Percentiles rank a stretch among this genome's conserved stretches.
phyloP scores from a whole-genome alignment of 2,888 invertebrate species.

The Sphecodes monilicornis region DNA sequence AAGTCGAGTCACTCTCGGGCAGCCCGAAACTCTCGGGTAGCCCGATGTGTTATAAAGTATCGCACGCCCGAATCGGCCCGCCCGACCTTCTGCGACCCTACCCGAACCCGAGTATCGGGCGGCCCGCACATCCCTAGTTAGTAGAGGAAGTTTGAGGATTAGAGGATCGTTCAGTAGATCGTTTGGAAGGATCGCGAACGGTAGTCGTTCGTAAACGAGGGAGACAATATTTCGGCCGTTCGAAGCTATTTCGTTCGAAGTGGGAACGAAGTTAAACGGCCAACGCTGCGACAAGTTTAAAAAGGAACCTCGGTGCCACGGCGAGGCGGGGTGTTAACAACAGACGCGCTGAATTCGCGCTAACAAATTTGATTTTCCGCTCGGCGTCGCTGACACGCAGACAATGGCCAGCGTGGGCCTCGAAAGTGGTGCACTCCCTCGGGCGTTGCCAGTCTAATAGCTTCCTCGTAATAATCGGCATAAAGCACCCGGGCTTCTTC shows the following conservation, averaged over 20 bases:
- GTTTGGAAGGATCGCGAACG: background rate
- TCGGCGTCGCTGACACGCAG: slow-evolving; percentile 29
- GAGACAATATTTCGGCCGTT: background rate
- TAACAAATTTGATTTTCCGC: slow-evolving; percentile 49
- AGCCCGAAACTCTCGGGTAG: too few relatives aligned
- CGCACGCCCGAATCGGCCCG: too few relatives aligned
- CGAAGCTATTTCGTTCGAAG: background rate
- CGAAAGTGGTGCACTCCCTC: slow-evolving; percentile 34
- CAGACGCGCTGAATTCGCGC: slow-evolving; percentile 11
- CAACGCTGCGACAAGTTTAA: background rate
- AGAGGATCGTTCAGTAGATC: background rate
- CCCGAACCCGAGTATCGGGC: too few relatives aligned
- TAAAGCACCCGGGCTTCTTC: slow-evolving; percentile 35
- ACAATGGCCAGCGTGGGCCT: slow-evolving; percentile 35
- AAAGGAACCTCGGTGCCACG: slow-evolving; percentile 10
- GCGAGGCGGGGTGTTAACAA: background rate
- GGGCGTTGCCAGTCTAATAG: slow-evolving; percentile 44
- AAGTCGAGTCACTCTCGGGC: too few relatives aligned
- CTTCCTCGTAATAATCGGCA: slow-evolving; percentile 55
- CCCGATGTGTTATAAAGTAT: too few relatives aligned
- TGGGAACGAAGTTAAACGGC: background rate
- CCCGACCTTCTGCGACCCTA: too few relatives aligned
- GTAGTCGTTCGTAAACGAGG: background rate
- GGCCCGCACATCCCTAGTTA: too few relatives aligned
- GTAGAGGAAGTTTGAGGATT: background rate